Evolutionary conservation across 2,888 invertebrate genomes (phyloP), one percentile per base, ranked within the genome.

Genomic region (Antheraea yamamai): DNA sequence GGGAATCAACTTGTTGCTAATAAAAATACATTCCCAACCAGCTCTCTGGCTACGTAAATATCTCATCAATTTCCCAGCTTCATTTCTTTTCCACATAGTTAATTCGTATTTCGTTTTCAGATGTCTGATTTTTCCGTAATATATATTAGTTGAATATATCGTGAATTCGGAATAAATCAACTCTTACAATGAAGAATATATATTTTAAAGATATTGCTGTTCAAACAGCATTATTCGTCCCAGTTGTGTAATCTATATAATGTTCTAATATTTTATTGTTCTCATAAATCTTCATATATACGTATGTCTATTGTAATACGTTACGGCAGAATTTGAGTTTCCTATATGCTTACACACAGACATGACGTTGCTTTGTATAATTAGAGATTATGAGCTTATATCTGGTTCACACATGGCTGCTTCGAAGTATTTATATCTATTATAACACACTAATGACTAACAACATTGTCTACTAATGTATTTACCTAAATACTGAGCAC

Each of bases 371-470:
- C 12, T 39, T 39, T 70, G 70, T 10, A 39, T 39, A 70, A 70
- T n/a, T 70, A 39, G 39, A 70, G 20, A 70, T 70, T 70, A 70
- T 70, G 2, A 39, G 70, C 39, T 20, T n/a, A 70, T 70, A 70
- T 70, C 20, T 73, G 35, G 30, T 30, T 26, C 55, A 52, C 35
- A 30, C 51, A 12, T 73, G 73, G 52, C n/a, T 55, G 64, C 55
- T 18, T 30, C 35, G 55, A 73, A 47, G 7, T 73, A 55, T 26
- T 18, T 55, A 18, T 30, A 73, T 55, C 23, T 73, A 39, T 39
- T 70, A 68, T 18, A 30, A 18, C 68, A 14, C 70, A 20, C 39
- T 70, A 70, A 70, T n/a, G 70, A 39, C 39, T 70, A 39, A 39
- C 18, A 70, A 39, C 18, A 70, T 70, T 70, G 39, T 39, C 39